Conservation (phyloP, 2,888 invertebrate species). For the Troilus luridus region DNA sequence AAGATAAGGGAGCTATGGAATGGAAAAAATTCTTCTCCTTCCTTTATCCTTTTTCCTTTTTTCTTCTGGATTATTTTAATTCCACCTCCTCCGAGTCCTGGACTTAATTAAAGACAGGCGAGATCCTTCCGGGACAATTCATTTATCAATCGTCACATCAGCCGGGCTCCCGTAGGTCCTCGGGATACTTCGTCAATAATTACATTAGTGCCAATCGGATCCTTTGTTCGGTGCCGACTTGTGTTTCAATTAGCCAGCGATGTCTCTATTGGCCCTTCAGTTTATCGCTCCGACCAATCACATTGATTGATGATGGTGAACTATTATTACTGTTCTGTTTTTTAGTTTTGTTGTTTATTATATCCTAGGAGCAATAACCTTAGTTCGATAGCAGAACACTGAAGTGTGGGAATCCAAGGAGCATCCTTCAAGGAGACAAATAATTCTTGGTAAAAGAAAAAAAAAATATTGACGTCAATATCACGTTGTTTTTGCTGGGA, state of each 20-base stretch:
- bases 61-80: not conserved
- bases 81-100: not conserved
- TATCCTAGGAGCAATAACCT: not conserved
- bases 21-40: constrained; percentile 44
- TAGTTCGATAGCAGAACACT: not conserved
- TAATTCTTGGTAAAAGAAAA: not conserved
- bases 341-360: not conserved
- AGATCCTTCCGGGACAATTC: constrained; percentile 5
- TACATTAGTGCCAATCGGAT: constrained; percentile 31
- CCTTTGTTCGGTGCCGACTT: constrained; percentile 29
- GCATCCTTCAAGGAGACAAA: not conserved
- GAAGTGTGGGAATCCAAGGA: not conserved
- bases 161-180: not conserved
- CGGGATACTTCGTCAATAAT: constrained; percentile 26
- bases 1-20: constrained; percentile 44
- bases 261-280: constrained; percentile 25
- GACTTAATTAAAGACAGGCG: constrained; percentile 7
- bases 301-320: constrained; percentile 20
- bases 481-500: not conserved
- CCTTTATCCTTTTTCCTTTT: not conserved
- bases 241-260: constrained; percentile 43
- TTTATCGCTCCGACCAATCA: not conserved
- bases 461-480: not conserved
- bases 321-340: constrained; percentile 23
- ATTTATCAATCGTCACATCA: constrained; percentile 40